Evolutionary conservation across 2,797 vertebrate genomes (phyloP).

Genomic region (Sebastiscus tertius): DNA sequence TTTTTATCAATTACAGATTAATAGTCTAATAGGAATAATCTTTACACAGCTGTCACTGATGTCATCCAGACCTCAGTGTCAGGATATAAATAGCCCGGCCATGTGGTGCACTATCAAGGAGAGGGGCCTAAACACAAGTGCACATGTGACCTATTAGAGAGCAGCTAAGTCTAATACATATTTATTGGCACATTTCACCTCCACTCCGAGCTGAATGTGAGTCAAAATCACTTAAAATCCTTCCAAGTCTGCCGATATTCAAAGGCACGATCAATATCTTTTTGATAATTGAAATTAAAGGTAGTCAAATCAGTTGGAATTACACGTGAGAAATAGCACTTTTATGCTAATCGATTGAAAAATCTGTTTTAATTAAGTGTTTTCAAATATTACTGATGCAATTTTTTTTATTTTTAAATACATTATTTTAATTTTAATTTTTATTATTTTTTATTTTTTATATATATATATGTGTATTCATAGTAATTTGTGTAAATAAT

Average conservation of each 20-base stretch:
- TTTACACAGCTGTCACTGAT: conserved; percentile 66
- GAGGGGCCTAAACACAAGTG: conserved; percentile 65
- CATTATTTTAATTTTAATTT: too few species aligned
- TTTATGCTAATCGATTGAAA: neutral
- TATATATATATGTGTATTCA: neutral
- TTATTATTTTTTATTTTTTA: neutral
- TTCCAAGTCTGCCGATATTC: conserved; percentile 43
- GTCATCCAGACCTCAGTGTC: conserved; percentile 47
- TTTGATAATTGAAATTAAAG: conserved; percentile 1
- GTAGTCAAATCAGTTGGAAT: neutral
- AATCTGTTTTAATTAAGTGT: neutral
- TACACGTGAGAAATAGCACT: neutral
- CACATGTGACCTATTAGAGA: conserved; percentile 71
- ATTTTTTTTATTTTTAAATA: neutral
- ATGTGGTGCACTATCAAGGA: conserved; percentile 67
- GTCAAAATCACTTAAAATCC: conserved; percentile 49
- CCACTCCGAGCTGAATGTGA: conserved; percentile 66
- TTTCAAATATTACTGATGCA: neutral
- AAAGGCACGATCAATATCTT: neutral
- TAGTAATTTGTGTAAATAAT: neutral
- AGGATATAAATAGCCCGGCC: conserved; percentile 70
- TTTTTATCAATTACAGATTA: conserved; percentile 55
- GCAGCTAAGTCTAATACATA: conserved; percentile 75
- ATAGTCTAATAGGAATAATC: conserved; percentile 34
- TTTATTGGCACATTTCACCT: conserved; percentile 78